Base-by-base conservation (phyloP, 2,888 invertebrate species). In the Alsophila aescularia region DNA sequence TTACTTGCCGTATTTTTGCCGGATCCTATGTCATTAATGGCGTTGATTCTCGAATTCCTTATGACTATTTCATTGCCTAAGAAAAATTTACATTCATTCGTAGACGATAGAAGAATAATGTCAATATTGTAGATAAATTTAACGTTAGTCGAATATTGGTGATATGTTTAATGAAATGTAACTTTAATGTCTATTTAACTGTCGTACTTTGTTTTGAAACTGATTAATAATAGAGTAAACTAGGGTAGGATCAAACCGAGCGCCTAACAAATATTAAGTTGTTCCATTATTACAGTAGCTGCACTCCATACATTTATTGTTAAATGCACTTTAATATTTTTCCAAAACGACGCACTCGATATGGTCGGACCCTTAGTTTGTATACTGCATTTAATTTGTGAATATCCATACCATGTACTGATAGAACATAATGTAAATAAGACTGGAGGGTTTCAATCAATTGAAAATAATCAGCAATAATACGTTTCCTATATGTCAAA, bases 161-260 rank as follows among this genome's bases (percentile, higher is more conserved):
- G 32, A 44, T 37, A 41, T 47, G 16, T 39, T 37, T 40, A 39
- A 35, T 31, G 13, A 13, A 47, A 24, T 52, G 34, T 53, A 47
- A 36, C 9, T 8, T 18, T 44, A 44, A 14, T 32, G 10, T 44
- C 42, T 43, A 35, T 42, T 41, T 36, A 37, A 37, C 36, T 50
- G 12, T 24, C 39, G 21, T 15, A 43, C 15, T 12, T 37, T 27
- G 13, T 32, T 32, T 15, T 37, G 24, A 40, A 47, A 35, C 16
- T 42, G 31, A 53, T 12, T 31, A 36, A 15, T 29, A 41, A 41
- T n/a, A 27, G 21, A 13, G 10, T 9, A 39, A 24, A 43, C 12
- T 34, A 37, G 43, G 69, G 67, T 67, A 51, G 60, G 68, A 69
- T 74, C 76, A 70, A 57, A 75, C 66, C 70, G 69, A 72, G 71